Conservation (phyloP, 2,888 invertebrate genomes). For the Pyrochroa serraticornis region DNA sequence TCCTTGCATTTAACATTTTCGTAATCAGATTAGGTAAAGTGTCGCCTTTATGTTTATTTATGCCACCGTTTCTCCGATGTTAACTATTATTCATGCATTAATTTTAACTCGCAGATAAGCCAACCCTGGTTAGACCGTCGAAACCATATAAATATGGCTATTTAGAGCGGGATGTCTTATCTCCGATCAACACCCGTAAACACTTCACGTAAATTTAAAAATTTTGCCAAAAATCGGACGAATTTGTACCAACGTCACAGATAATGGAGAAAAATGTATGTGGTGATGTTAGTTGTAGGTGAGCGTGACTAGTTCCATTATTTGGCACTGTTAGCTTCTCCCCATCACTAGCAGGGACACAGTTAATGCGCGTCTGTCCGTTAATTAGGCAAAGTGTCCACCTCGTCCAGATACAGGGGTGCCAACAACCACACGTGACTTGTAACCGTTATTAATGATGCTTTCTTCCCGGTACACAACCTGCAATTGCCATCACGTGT, state of each 20-base stretch:
- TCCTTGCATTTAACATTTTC: too few relatives aligned
- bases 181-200: too few relatives aligned
- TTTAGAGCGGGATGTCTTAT: too few relatives aligned
- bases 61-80: too few relatives aligned
- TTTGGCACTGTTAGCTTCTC: conserved; percentile 16
- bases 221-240: too few relatives aligned
- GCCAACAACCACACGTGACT: conserved; percentile 34
- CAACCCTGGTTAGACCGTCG: too few relatives aligned
- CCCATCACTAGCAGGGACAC: conserved; percentile 17
- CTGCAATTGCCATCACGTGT: conserved; percentile 4
- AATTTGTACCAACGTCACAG: conserved; percentile 4
- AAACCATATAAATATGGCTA: too few relatives aligned
- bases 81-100: too few relatives aligned
- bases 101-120: too few relatives aligned
- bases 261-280: conserved; percentile 32
- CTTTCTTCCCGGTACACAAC: conserved; percentile 6
- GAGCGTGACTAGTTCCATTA: conserved; percentile 33
- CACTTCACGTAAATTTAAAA: too few relatives aligned
- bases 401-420: conserved; percentile 30
- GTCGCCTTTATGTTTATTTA: too few relatives aligned
- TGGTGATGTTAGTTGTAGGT: conserved; percentile 24
- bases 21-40: too few relatives aligned
- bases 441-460: conserved; percentile 31
- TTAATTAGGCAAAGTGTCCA: conserved; percentile 35
- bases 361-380: conserved; percentile 26